Conservation (phyloP, 2,888 invertebrate species). For the Cinara cedri region DNA sequence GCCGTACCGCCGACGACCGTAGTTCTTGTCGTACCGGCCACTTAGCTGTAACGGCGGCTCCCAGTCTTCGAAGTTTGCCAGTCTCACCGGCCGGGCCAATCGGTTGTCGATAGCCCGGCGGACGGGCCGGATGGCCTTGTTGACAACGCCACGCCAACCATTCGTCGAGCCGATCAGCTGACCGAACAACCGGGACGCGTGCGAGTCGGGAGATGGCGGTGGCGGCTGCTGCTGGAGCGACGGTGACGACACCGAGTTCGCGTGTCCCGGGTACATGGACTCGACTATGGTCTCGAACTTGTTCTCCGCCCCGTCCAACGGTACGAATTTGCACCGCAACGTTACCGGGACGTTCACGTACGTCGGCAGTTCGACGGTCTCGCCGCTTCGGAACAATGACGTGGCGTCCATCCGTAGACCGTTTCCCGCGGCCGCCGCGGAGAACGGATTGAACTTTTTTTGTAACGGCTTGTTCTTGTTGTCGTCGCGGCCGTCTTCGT, state of each 20-base stretch:
- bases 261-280: constrained; percentile 40
- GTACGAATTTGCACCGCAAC: constrained; percentile 28
- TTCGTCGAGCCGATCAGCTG: constrained; percentile 37
- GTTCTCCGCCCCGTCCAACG: background rate
- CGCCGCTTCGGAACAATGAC: constrained; percentile 10
- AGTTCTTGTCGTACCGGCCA: background rate
- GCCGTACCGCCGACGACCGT: background rate
- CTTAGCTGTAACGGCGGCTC: background rate
- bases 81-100: background rate
- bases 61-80: background rate
- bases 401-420: constrained; percentile 14
- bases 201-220: background rate
- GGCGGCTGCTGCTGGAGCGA: background rate
- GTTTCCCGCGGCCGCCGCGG: background rate
- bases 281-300: constrained; percentile 49
- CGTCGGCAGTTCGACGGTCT: constrained; percentile 38
- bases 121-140: constrained; percentile 8
- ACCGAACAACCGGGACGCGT: background rate
- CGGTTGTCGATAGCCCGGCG: background rate
- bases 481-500: no score
- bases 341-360: constrained; percentile 49
- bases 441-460: background rate
- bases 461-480: background rate
- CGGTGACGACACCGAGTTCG: background rate
- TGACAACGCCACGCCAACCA: constrained; percentile 21